Evolutionary conservation across 2,888 invertebrate species (phyloP).

Genomic region (Drosophila anceps): DNA sequence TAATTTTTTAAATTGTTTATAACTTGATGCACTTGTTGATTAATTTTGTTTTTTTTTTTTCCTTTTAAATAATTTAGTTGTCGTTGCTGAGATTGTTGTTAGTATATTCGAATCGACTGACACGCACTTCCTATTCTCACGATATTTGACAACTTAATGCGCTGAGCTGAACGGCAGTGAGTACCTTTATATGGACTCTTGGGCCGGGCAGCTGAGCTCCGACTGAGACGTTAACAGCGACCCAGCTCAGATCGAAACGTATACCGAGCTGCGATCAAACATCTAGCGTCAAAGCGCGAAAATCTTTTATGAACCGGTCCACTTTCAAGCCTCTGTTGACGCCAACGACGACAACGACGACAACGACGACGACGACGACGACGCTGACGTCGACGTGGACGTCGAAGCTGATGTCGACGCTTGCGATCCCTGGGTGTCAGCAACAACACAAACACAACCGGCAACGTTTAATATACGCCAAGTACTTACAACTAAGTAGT

Average conservation of each 20-base stretch:
- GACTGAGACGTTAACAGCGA: constrained; percentile 45
- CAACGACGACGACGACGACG: constrained; percentile 2
- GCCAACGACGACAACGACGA: not conserved
- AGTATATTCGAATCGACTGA: constrained; percentile 60
- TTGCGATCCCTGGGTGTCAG: constrained; percentile 53
- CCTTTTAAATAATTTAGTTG: not conserved
- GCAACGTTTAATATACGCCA: constrained; percentile 28
- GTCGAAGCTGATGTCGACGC: constrained; percentile 9
- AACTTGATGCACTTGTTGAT: constrained; percentile 17
- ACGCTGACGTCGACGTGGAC: not conserved
- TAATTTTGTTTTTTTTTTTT: not conserved
- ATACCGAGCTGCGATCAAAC: constrained; percentile 45
- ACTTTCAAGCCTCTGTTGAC: constrained; percentile 66
- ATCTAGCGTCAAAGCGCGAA: constrained; percentile 54
- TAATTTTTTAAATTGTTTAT: constrained; percentile 2
- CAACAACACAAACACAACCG: constrained; percentile 25
- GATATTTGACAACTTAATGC: constrained; percentile 79
- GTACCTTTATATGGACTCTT: constrained; percentile 82
- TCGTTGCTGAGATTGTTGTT: constrained; percentile 34
- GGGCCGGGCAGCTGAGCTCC: constrained; percentile 57
- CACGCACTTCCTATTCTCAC: constrained; percentile 82
- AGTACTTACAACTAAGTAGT: constrained; percentile 38
- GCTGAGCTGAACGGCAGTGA: constrained; percentile 64
- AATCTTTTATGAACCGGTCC: constrained; percentile 78
- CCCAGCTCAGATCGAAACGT: constrained; percentile 40